Conservation (phyloP, 2,113 vertebrate species). For the Ochotona princeps region DNA sequence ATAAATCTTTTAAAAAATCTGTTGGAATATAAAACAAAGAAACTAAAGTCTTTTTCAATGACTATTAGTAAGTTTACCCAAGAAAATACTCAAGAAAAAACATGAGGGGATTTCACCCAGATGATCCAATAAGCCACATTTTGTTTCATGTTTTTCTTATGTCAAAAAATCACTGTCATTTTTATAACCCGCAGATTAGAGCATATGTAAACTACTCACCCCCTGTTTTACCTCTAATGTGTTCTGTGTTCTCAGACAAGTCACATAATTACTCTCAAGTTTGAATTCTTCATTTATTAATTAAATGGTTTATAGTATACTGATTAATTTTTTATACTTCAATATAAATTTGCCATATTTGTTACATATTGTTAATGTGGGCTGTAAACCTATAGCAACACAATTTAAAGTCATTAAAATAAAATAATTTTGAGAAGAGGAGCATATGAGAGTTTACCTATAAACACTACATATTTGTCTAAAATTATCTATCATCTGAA, state of each 20-base stretch:
- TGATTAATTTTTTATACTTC: not conserved
- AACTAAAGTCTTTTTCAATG: not conserved
- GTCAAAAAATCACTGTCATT: not conserved
- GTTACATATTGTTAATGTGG: not conserved
- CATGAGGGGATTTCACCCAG: not conserved
- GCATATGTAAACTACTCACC: not conserved
- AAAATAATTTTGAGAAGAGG: not conserved
- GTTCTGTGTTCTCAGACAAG: not conserved
- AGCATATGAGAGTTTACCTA: no score
- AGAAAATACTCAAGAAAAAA: not conserved
- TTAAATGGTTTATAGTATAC: not conserved
- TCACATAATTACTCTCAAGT: constrained; percentile 1
- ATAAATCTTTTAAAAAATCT: not conserved
- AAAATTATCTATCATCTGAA: not conserved
- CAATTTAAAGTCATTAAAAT: constrained; percentile 44
- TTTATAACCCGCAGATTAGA: not conserved
- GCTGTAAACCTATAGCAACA: not conserved
- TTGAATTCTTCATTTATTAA: constrained; percentile 9
- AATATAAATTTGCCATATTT: not conserved
- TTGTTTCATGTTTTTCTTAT: constrained; percentile 7
- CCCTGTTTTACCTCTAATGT: not conserved
- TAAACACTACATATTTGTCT: no score
- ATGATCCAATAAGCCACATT: not conserved
- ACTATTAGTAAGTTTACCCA: not conserved
- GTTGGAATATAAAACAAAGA: constrained; percentile 5